Evolutionary conservation across 2,888 invertebrate species (phyloP).

Genomic region (Exocentrus adspersus): DNA sequence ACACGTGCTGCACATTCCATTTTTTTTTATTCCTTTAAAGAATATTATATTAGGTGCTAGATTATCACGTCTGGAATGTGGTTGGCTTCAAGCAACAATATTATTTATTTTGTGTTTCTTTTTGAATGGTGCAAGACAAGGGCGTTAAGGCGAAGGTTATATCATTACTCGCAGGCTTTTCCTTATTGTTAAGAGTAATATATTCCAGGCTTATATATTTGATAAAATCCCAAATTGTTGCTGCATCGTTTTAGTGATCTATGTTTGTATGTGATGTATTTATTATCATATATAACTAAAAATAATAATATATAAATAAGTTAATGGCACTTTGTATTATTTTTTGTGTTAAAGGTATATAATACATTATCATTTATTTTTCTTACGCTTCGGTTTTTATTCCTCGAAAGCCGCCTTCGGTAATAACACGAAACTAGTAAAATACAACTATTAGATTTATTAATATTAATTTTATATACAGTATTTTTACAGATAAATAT

Average conservation of each 20-base stretch:
- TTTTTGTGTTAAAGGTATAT: conserved; percentile 42
- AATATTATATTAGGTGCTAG: too few species aligned
- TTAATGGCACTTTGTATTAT: conserved; percentile 48
- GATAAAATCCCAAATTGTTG: conserved; percentile 46
- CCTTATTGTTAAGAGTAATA: conserved; percentile 20
- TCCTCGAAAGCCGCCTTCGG: neutral
- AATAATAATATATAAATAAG: conserved; percentile 48
- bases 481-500: conserved; percentile 57
- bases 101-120: too few species aligned
- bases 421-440: conserved; percentile 41
- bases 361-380: conserved; percentile 38
- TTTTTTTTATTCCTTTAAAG: too few species aligned
- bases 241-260: conserved; percentile 50
- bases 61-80: too few species aligned
- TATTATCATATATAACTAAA: conserved; percentile 52
- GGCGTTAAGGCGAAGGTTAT: neutral
- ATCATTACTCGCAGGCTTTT: conserved; percentile 25
- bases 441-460: conserved; percentile 53
- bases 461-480: conserved; percentile 57
- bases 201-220: conserved; percentile 28
- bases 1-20: too few species aligned
- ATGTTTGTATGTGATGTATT: conserved; percentile 58
- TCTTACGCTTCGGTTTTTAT: conserved; percentile 5
- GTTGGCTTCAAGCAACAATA: too few species aligned
- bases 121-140: neutral